Conservation (phyloP, 2,113 vertebrate genomes). For the Rhagologus leucostigma region DNA sequence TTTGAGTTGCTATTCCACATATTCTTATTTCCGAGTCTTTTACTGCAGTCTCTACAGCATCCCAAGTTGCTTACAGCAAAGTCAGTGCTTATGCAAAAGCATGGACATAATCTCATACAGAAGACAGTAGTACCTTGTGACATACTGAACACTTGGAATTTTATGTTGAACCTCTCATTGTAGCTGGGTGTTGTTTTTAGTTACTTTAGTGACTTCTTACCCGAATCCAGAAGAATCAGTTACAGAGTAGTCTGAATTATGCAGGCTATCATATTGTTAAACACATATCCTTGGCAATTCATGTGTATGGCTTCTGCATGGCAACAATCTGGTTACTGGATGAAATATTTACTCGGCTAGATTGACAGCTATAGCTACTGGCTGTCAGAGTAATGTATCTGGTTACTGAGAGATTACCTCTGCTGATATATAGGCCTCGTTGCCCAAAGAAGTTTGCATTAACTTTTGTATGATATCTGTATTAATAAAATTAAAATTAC, state of each 20-base stretch:
- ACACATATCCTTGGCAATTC: background rate
- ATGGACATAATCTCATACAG: background rate
- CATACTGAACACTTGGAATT: background rate
- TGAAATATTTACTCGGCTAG: background rate
- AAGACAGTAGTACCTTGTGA: background rate
- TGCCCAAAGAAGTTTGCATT: background rate
- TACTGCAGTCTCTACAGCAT: background rate
- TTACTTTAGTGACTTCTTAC: background rate
- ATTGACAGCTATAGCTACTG: background rate
- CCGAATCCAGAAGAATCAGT: background rate
- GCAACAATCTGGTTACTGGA: background rate
- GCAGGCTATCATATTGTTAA: background rate
- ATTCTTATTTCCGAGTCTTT: background rate
- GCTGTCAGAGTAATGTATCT: background rate
- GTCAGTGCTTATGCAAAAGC: background rate
- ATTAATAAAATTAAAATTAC: background rate
- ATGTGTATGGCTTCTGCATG: background rate
- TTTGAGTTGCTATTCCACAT: background rate
- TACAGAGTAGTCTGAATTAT: background rate
- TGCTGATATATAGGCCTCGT: background rate
- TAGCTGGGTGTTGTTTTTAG: background rate
- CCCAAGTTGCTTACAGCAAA: background rate
- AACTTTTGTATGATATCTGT: background rate
- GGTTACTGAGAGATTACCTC: background rate
- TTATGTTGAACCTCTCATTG: background rate